These are phyloP conservation scores for Camelus bactrianus DNA, from an alignment of 2,113 vertebrate genomes.

Conservation along the genomic window DNA sequence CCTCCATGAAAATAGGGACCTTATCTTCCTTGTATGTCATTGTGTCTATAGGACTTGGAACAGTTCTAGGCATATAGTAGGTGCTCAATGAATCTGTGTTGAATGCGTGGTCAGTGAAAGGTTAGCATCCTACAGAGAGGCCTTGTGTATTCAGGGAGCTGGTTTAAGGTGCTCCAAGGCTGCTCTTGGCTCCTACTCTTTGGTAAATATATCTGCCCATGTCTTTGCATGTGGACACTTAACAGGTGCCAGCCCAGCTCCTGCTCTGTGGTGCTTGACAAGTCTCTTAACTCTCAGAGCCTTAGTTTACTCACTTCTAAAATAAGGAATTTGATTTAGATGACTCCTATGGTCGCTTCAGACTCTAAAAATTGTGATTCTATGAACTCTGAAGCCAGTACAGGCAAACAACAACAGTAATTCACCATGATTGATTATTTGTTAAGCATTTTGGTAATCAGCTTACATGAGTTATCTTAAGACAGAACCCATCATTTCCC, in stretches of 20 bases:
- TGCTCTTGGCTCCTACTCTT: neutral
- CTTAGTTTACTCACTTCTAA: neutral
- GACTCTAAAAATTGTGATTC: neutral
- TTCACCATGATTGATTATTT: neutral
- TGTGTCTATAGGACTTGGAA: neutral
- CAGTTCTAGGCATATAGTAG: neutral
- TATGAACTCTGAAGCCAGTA: neutral
- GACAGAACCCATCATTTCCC: neutral
- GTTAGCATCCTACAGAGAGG: neutral
- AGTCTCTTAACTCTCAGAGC: neutral
- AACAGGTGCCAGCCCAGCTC: neutral
- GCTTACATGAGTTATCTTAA: neutral
- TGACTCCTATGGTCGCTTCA: neutral
- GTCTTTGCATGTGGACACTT: neutral
- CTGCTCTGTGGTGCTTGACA: neutral
- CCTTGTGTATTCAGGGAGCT: neutral
- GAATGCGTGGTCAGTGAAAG: neutral
- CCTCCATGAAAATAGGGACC: neutral
- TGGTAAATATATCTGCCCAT: neutral
- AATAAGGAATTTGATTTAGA: neutral
- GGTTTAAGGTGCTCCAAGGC: neutral
- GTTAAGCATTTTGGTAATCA: neutral
- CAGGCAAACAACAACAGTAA: neutral
- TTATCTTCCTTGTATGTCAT: neutral
- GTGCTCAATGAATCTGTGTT: neutral